Evolutionary conservation across 2,888 invertebrate species (phyloP).

Genomic region (Pyralis farinalis): DNA sequence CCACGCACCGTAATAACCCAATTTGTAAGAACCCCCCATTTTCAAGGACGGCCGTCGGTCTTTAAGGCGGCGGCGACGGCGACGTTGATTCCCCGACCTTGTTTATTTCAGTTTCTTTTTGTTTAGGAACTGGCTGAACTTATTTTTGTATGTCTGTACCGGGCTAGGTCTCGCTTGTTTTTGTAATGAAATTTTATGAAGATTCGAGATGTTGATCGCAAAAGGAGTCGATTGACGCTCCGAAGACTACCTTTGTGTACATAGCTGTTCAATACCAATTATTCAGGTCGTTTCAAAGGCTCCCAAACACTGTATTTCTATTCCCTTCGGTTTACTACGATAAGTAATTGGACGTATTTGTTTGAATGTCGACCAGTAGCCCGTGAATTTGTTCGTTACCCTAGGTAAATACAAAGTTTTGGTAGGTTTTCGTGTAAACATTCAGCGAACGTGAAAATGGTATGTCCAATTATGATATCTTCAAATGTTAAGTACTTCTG

Average conservation of each 20-base stretch:
- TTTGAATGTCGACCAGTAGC: conserved; percentile 50
- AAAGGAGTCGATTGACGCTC: conserved; percentile 25
- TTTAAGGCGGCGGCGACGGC: conserved; percentile 79
- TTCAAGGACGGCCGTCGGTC: conserved; percentile 82
- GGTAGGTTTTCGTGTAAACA: conserved; percentile 31
- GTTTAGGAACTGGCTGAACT: conserved; percentile 77
- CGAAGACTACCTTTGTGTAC: conserved; percentile 30
- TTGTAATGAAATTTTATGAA: conserved; percentile 42
- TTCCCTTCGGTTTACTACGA: conserved; percentile 41
- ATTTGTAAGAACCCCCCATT: conserved; percentile 81
- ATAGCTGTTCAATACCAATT: conserved; percentile 43
- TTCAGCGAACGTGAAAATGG: conserved; percentile 24
- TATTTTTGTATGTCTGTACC: conserved; percentile 69
- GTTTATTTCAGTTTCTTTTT: conserved; percentile 81
- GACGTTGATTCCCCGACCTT: conserved; percentile 80
- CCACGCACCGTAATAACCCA: conserved; percentile 78
- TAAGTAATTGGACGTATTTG: conserved; percentile 60
- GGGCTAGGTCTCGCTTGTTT: conserved; percentile 56
- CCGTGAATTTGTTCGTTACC: conserved; percentile 51
- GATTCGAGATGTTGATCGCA: conserved; percentile 43
- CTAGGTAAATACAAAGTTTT: conserved; percentile 42
- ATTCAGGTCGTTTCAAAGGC: conserved; percentile 46
- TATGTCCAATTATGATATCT: neutral
- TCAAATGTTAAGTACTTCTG: no score
- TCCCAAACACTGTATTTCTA: conserved; percentile 38